Evolutionary conservation across 2,888 invertebrate genomes (phyloP).

Genomic region (Actias luna): DNA sequence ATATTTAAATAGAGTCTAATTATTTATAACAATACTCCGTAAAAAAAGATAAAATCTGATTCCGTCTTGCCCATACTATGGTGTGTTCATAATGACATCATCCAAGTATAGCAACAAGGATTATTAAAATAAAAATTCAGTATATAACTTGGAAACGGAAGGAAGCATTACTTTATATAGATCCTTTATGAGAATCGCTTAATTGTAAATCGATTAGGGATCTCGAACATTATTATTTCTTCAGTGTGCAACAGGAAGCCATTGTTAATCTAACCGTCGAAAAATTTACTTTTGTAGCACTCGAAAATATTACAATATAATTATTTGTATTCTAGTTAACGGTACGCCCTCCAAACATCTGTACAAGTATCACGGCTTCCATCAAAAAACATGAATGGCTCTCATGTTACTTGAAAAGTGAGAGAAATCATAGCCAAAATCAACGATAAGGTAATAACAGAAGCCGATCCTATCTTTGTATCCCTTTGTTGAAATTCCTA

Average conservation of each 20-base stretch:
- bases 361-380: conserved; percentile 49
- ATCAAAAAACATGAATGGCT: conserved; percentile 56
- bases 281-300: conserved; percentile 12
- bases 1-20: background rate
- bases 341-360: conserved; percentile 75
- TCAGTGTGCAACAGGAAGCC: conserved; percentile 8
- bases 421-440: conserved; percentile 72
- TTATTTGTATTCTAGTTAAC: conserved; percentile 66
- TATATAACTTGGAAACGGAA: conserved; percentile 31
- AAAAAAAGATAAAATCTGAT: too few species aligned
- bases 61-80: background rate
- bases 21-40: background rate
- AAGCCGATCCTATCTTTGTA: conserved; percentile 77
- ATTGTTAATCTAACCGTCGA: conserved; percentile 13
- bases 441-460: conserved; percentile 79
- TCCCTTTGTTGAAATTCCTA: conserved; percentile 61
- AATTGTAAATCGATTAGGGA: conserved; percentile 13
- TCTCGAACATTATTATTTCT: conserved; percentile 9
- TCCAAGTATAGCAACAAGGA: conserved; percentile 20
- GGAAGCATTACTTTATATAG: conserved; percentile 29
- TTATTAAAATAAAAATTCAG: conserved; percentile 34
- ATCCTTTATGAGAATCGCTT: conserved; percentile 19
- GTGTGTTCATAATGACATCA: conserved; percentile 29
- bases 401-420: conserved; percentile 74
- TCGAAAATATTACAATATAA: conserved; percentile 20